Evolutionary conservation across 2,113 vertebrate species (phyloP).

Genomic region (Thunnus thynnus): DNA sequence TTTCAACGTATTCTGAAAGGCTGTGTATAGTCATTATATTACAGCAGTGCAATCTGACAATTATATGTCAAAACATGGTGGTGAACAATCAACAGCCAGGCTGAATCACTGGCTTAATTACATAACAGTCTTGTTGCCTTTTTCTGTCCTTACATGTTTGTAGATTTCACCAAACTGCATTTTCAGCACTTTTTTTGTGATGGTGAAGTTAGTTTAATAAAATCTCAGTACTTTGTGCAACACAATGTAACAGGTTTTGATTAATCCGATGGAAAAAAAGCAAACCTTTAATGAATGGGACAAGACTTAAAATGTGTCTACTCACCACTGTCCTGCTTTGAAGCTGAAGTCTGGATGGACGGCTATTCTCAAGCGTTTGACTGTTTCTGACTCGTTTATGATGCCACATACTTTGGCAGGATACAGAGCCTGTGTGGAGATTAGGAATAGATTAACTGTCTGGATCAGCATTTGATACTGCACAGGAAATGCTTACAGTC

Average conservation of each 20-base stretch:
- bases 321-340: constrained; percentile 96
- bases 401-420: constrained; percentile 90
- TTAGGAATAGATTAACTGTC: neutral
- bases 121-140: too few relatives aligned
- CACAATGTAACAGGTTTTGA: neutral
- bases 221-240: neutral
- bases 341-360: constrained; percentile 91
- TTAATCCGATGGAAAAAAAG: neutral
- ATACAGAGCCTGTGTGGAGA: constrained; percentile 84
- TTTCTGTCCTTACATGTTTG: too few relatives aligned
- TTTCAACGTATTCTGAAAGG: too few relatives aligned
- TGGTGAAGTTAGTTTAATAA: neutral
- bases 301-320: neutral
- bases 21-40: too few relatives aligned
- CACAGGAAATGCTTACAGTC: neutral
- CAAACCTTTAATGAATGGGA: neutral
- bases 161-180: neutral
- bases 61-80: too few relatives aligned
- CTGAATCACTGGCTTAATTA: too few relatives aligned
- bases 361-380: constrained; percentile 89
- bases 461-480: too few relatives aligned
- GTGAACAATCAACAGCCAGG: too few relatives aligned
- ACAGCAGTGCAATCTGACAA: too few relatives aligned
- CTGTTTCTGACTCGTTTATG: constrained; percentile 85
- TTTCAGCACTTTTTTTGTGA: neutral